Base-by-base conservation (phyloP, 1,140 invertebrate species). In the Pantala flavescens region DNA sequence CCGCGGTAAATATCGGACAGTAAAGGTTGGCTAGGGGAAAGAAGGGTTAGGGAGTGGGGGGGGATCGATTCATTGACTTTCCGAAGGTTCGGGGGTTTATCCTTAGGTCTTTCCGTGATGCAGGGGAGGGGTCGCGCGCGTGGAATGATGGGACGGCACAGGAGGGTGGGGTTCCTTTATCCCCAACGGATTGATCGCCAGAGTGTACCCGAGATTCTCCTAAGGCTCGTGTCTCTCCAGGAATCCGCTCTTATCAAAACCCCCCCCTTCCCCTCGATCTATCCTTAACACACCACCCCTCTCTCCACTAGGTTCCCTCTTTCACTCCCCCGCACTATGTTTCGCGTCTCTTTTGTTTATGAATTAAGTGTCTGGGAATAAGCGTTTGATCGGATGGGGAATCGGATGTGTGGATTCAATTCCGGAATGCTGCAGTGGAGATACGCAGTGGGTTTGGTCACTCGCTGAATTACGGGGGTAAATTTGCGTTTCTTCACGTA, bases 91-190 rank as follows among this genome's bases (percentile, higher is more conserved):
- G 49, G 16, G 16, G 49, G 16, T 63, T 63, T 63, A 63, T 63
- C 49, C 49, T 16, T 63, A 1, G 16, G 16, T 21, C n/a, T 21
- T 63, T 63, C 49, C 49, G 49, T 63, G 49, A 63, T 19, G 49
- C 5, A 63, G 49, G 49, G 49, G 49, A 63, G n/a, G 49, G 28
- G 28, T 63, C 49, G 16, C 49, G 49, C 16, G 49, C n/a, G 16
- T 63, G 49, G 49, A 63, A 16, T 16, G 14, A 21, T 63, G 49
- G 49, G 49, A 21, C 16, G 49, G 49, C 16, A 7, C 3, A 63
- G 49, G 49, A 63, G 49, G 49, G 49, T 21, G 49, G 49, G 49
- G 49, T 63, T 63, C 49, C 49, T 63, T 63, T 63, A 63, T 63
- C 49, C 49, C 49, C 16, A 16, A 16, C 49, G 49, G 49, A 63